Base-by-base conservation (phyloP, 2,113 vertebrate species). In the Neomonachus schauinslandi region DNA sequence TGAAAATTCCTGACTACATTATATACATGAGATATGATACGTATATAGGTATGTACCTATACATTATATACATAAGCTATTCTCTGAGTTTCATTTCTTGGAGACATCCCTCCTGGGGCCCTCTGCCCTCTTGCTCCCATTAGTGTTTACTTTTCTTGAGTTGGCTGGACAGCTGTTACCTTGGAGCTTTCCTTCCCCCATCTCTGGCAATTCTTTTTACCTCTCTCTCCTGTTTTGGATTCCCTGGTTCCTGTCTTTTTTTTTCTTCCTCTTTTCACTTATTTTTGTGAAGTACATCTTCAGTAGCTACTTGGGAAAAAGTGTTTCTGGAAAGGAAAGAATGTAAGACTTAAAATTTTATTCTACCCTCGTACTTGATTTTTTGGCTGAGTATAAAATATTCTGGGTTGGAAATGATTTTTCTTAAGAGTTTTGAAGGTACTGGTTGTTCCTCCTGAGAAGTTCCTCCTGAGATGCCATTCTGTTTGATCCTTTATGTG, bases 401-500 rank as follows among this genome's bases (percentile, higher is more conserved):
- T 71, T 95, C 55, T 84, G 63, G 42, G 26, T 96, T 94, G 67
- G 46, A 91, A 96, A 57, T 89, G 12, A 72, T 51, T 86, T 59
- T 87, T 95, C 63, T 72, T 36, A 87, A 95, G 71, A 57, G 33
- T 95, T 92, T 94, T 61, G 53, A 94, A 96, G 77, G 19, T 21
- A 49, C 28, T 61, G 0, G 71, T 63, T 88, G 4, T 91, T 85
- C n/a, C 24, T 72, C 55, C 39, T 89, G 36, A 83, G 49, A 87
- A 87, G 21, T 72, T 65, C 65, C 31, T 67, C 33, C 31, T n/a
- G 18, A 49, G 22, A 49, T 63, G 80, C 49, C 19, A 0, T 67
- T 89, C 13, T 79, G 26, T 94, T 76, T 72, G 36, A 49, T 80
- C 2, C 63, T 86, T 55, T 81, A 26, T 69, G 33, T 36, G n/a